Conservation (phyloP, 1,140 invertebrate genomes). For the Aphelenchoides avenae region DNA sequence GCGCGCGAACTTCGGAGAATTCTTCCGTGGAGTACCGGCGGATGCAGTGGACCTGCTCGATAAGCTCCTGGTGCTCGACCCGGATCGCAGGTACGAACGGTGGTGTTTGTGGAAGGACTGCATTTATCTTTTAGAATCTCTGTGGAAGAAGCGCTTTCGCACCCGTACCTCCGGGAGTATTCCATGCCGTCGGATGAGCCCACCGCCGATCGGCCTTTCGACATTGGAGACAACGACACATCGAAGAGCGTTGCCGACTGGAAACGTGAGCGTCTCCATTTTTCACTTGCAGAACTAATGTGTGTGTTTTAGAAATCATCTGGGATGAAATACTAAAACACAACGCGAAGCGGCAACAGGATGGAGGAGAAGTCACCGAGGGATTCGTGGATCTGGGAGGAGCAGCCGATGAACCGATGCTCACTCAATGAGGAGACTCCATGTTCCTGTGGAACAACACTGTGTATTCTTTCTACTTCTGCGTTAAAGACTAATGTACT, state of each 20-base stretch:
- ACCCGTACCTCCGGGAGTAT: conserved; percentile 40
- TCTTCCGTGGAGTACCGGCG: conserved; percentile 73
- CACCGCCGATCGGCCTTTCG: conserved; percentile 37
- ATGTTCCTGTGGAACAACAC: too few species aligned
- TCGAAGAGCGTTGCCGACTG: conserved; percentile 34
- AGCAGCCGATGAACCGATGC: too few species aligned
- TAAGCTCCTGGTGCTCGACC: conserved; percentile 88
- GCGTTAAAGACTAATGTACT: too few species aligned
- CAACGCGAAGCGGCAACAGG: too few species aligned
- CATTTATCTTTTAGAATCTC: conserved; percentile 43
- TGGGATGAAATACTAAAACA: too few species aligned
- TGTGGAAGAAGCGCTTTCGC: conserved; percentile 48
- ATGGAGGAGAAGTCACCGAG: too few species aligned
- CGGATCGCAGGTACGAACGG: conserved; percentile 70
- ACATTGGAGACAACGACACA: conserved; percentile 49
- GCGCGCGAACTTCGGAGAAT: conserved; percentile 80
- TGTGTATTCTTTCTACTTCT: too few species aligned
- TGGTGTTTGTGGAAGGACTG: conserved; percentile 14
- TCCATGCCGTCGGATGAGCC: conserved; percentile 50
- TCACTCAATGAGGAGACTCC: too few species aligned
- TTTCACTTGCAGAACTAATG: too few species aligned
- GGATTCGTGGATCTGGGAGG: too few species aligned
- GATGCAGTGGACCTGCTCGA: conserved; percentile 87
- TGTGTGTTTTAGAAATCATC: too few species aligned
- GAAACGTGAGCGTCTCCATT: conserved; percentile 36